Conservation (phyloP, 1,140 invertebrate species). For the Goniozus legneri region DNA sequence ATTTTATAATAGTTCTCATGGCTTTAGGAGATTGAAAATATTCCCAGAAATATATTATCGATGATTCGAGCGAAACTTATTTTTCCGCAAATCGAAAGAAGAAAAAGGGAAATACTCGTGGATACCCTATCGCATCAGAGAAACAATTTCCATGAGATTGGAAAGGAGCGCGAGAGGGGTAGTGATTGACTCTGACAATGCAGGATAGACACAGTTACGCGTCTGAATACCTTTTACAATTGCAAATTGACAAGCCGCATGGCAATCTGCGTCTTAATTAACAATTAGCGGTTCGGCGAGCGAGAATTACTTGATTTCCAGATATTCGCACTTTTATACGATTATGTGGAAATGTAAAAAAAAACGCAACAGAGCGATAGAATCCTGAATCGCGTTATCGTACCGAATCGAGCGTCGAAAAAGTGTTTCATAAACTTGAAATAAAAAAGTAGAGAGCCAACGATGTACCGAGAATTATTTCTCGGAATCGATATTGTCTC, state of each 20-base stretch:
- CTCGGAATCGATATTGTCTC: too few species aligned
- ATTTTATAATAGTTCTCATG: too few species aligned
- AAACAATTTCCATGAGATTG: conserved; percentile 27
- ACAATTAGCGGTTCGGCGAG: conserved; percentile 14
- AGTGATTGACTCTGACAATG: conserved; percentile 25
- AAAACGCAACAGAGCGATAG: neutral
- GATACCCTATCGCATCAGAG: neutral
- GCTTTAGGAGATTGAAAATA: too few species aligned
- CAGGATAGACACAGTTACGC: conserved; percentile 21
- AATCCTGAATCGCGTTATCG: too few species aligned
- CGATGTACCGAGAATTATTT: too few species aligned
- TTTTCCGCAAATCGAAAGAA: too few species aligned
- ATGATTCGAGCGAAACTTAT: too few species aligned
- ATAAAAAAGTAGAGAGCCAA: too few species aligned
- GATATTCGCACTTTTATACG: too few species aligned
- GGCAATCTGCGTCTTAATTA: conserved; percentile 32
- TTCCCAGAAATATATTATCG: too few species aligned
- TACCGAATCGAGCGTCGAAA: too few species aligned
- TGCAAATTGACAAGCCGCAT: conserved; percentile 40
- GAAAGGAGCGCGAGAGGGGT: conserved; percentile 12
- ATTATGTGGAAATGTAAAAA: neutral
- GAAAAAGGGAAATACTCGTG: neutral
- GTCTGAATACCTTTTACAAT: conserved; percentile 24
- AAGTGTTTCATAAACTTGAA: too few species aligned
- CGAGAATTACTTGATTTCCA: conserved; percentile 1